phyloP scores from a whole-genome alignment of 2,113 vertebrate species.

The Strigops habroptila region DNA sequence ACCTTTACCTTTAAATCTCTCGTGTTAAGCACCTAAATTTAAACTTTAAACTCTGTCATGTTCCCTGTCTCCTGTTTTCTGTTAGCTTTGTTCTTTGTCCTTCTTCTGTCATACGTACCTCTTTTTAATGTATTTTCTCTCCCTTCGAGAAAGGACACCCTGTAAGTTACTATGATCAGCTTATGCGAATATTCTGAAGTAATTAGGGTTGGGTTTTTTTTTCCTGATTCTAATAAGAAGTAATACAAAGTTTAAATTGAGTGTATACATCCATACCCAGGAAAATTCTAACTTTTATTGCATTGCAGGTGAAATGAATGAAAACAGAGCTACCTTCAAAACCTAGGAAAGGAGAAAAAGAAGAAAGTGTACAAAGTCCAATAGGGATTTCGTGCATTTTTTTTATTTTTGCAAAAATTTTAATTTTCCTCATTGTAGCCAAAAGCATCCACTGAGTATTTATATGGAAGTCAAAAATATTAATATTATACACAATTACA shows the following conservation, averaged over 20 bases:
- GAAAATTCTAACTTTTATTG: background rate
- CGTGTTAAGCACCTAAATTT: background rate
- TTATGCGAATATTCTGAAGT: background rate
- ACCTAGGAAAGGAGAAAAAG: background rate
- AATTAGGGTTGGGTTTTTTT: fast-evolving
- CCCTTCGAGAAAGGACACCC: background rate
- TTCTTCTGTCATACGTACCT: background rate
- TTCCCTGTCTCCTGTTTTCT: background rate
- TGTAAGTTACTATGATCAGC: background rate
- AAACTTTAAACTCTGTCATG: background rate
- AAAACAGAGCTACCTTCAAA: background rate
- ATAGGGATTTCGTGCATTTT: background rate
- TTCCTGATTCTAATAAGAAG: background rate
- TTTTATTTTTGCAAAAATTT: background rate
- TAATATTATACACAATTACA: background rate
- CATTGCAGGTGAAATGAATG: background rate
- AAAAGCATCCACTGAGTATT: background rate
- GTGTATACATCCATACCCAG: background rate
- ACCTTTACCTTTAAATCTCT: background rate
- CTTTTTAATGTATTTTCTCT: background rate
- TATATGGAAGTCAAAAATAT: background rate
- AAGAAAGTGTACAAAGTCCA: background rate
- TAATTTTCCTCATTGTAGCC: background rate
- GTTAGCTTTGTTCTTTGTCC: background rate
- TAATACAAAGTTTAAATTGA: background rate